phyloP scores from a whole-genome alignment of 2,113 vertebrate genomes.

The Eupsittula cactorum region DNA sequence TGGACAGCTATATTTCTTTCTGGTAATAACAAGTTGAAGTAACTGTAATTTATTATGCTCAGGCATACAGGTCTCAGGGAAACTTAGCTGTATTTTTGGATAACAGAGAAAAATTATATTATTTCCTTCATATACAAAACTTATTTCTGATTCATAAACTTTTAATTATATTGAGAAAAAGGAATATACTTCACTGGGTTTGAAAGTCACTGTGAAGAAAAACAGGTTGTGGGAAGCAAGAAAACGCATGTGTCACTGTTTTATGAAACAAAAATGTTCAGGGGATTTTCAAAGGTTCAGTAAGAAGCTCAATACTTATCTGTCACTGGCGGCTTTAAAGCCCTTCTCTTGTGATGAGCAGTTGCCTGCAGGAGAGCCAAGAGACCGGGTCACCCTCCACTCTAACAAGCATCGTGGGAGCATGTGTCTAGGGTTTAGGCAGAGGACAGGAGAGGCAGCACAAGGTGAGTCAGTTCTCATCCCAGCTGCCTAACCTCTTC shows the following conservation, averaged over 20 bases:
- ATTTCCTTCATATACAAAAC: not conserved
- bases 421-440: not conserved
- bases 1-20: not conserved
- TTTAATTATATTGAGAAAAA: not conserved
- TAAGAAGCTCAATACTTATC: not conserved
- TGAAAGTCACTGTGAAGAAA: not conserved
- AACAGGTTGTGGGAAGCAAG: not conserved
- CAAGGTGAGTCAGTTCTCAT: not conserved
- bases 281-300: not conserved
- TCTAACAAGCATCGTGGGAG: not conserved
- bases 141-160: not conserved
- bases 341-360: not conserved
- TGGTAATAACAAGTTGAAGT: not conserved
- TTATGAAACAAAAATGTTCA: not conserved
- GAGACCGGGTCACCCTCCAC: not conserved
- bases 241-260: fast-evolving
- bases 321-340: not conserved
- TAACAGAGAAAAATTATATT: not conserved
- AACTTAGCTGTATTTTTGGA: not conserved
- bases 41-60: not conserved
- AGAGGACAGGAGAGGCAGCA: conserved; percentile 10
- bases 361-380: not conserved
- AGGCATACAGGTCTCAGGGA: not conserved
- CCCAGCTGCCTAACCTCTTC: not conserved
- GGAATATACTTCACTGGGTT: not conserved